These are phyloP conservation scores for Lasius platythorax DNA, from an alignment of 2,888 invertebrate species.

Conservation along the genomic window DNA sequence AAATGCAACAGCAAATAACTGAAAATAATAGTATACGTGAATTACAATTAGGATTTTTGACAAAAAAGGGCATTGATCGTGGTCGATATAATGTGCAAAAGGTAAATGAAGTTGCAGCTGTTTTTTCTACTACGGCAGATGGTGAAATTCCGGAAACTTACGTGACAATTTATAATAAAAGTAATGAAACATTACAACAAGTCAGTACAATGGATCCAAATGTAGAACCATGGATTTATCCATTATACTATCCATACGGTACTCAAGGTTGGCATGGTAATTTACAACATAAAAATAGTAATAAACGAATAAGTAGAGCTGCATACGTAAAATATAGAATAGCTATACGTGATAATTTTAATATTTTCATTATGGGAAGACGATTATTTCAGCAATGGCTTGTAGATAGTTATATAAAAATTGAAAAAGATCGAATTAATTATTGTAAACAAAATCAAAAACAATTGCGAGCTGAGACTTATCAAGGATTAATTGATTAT, in stretches of 20 bases:
- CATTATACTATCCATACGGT: too few relatives aligned
- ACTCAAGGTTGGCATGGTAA: too few relatives aligned
- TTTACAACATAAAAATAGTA: not conserved
- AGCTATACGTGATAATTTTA: slow-evolving; percentile 11
- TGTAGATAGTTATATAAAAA: slow-evolving; percentile 56
- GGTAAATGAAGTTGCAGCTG: too few relatives aligned
- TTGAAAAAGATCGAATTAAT: slow-evolving; percentile 60
- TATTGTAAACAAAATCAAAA: slow-evolving; percentile 54
- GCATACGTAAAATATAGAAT: not conserved
- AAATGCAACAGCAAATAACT: not conserved
- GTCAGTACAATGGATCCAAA: too few relatives aligned
- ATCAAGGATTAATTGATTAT: slow-evolving; percentile 56
- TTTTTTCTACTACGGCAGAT: too few relatives aligned
- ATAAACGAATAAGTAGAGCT: not conserved
- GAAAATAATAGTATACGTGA: not conserved
- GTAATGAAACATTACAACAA: not conserved
- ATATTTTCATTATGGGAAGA: not conserved
- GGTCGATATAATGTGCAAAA: too few relatives aligned
- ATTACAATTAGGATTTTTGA: slow-evolving; percentile 4
- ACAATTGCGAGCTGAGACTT: slow-evolving; percentile 52
- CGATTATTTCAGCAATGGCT: not conserved
- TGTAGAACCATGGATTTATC: too few relatives aligned
- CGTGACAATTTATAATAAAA: not conserved
- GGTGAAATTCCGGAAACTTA: not conserved
- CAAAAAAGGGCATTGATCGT: not conserved